phyloP scores from a whole-genome alignment of 2,797 vertebrate genomes.

The Enteromius afrohamiltoni region DNA sequence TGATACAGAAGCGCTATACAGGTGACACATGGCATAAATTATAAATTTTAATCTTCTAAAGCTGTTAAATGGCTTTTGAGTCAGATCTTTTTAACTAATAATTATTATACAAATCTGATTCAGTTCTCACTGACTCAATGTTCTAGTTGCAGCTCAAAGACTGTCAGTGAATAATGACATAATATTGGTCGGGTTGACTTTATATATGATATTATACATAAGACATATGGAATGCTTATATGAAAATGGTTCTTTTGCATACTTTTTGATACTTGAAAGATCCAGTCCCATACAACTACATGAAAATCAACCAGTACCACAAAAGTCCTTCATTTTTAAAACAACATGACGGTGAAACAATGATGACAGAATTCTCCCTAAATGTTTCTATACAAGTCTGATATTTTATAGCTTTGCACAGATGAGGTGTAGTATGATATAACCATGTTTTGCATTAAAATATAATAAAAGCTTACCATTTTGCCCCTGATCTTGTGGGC shows the following conservation, averaged over 20 bases:
- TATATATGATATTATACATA: not conserved
- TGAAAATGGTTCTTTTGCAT: not conserved
- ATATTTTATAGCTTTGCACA: constrained; percentile 53
- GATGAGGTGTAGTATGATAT: constrained; percentile 54
- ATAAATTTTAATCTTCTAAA: not conserved
- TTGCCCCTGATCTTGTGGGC: constrained; percentile 54
- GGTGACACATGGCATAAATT: not conserved
- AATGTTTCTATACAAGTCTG: constrained; percentile 49
- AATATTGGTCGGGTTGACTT: not conserved
- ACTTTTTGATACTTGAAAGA: constrained; percentile 1
- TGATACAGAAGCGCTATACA: not conserved
- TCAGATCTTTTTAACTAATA: not conserved
- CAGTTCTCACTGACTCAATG: not conserved
- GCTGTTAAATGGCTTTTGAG: not conserved
- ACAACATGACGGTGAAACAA: not conserved
- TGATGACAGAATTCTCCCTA: constrained; percentile 23
- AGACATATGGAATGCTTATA: not conserved
- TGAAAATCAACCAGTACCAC: not conserved
- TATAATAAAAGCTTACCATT: constrained; percentile 57
- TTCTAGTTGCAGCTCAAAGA: not conserved
- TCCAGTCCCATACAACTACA: not conserved
- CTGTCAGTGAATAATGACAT: not conserved
- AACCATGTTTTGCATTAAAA: constrained; percentile 55
- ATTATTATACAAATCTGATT: not conserved
- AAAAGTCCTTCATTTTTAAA: not conserved